Percentiles rank a stretch among this genome's conserved stretches.
Evolutionary conservation across 2,113 vertebrate genomes (phyloP).

Genomic region (Cynocephalus volans): DNA sequence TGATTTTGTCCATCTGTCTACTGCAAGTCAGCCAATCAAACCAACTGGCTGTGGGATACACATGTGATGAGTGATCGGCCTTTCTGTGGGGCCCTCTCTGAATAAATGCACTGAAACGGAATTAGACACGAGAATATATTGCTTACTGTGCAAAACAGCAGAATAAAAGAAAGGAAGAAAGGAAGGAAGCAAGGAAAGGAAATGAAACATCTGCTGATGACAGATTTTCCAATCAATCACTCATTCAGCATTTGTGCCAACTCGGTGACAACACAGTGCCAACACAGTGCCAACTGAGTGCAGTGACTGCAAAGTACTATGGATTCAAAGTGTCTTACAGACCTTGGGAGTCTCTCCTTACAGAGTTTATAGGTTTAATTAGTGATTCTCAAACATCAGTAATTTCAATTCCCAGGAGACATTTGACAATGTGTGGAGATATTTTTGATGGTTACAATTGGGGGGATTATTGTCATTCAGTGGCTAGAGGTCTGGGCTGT

Average conservation of each 20-base stretch:
- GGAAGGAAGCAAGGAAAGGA: neutral
- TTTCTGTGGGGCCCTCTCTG: neutral
- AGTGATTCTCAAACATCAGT: neutral
- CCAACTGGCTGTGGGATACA: neutral
- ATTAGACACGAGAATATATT: neutral
- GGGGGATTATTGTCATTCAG: neutral
- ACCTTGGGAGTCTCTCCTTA: neutral
- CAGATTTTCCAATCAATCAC: neutral
- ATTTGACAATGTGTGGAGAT: neutral
- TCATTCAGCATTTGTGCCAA: neutral
- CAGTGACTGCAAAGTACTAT: neutral
- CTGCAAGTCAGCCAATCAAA: neutral
- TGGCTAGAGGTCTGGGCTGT: neutral
- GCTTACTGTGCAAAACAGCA: neutral
- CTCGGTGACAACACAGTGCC: neutral
- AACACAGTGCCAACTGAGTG: neutral
- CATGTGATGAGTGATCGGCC: neutral
- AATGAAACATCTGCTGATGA: neutral
- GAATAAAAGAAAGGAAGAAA: neutral
- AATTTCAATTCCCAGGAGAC: neutral
- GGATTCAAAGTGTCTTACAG: neutral
- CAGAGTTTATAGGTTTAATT: neutral
- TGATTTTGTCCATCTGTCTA: neutral
- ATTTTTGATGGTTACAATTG: neutral
- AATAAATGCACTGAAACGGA: neutral